Evolutionary conservation across 2,888 invertebrate species (phyloP), one percentile per base, ranked within the genome.

Genomic region (Eilema depressum): DNA sequence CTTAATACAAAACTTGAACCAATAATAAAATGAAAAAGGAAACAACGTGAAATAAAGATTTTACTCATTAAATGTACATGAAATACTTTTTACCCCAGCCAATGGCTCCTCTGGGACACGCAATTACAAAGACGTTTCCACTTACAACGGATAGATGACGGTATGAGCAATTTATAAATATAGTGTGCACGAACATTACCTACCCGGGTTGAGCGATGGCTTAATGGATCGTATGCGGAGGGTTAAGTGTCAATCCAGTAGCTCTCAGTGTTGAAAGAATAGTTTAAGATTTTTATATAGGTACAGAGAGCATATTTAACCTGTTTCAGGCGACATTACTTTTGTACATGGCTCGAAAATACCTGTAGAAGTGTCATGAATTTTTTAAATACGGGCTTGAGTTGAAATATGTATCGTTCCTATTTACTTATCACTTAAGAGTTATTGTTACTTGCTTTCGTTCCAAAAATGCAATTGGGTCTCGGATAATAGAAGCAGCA

Each of bases 41-140:
- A 80, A 72, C 67, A 70, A 59, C 56, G 63, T 41, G 63, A 68
- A 62, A 81, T 78, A 69, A 72, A 37, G 12, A 73, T 62, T 30
- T 62, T 26, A 41, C 25, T 53, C 69, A 68, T 62, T 67, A 71
- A 62, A 62, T 57, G 68, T 70, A 69, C 68, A 41, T 66, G 65
- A 57, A 70, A 71, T 79, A 76, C 72, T 81, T 79, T 79, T 79
- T 74, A 76, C 53, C 59, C 70, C 63, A 72, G 61, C 56, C 67
- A 67, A 80, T 79, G 73, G 56, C 64, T 79, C 80, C 77, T 75
- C 20, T n/a, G 82, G 73, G 80, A 63, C 63, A 69, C 59, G 78
- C 77, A 79, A 80, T 81, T 81, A 80, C 79, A 79, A 69, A 74
- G 73, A 77, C 70, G 82, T 72, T 75, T 74, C 77, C 62, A 65